Percentiles rank a stretch among this genome's conserved stretches.
Conservation (phyloP, 2,888 invertebrate species). For the Caenorhabditis doughertyi region DNA sequence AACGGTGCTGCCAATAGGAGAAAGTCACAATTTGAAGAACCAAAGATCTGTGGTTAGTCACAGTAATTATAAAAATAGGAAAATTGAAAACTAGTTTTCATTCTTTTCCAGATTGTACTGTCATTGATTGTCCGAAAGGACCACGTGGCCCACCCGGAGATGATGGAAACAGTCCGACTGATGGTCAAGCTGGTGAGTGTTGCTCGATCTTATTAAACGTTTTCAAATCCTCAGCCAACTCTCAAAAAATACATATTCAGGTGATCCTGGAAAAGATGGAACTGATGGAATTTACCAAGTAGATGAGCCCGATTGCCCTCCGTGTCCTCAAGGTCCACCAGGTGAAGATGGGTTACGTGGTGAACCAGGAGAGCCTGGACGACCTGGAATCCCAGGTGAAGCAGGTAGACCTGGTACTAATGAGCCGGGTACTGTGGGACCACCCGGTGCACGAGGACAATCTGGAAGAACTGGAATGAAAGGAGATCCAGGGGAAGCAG, state of each 20-base stretch:
- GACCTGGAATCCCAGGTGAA: conserved; percentile 67
- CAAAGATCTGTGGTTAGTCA: conserved; percentile 62
- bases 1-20: conserved; percentile 27
- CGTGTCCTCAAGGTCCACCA: conserved; percentile 69
- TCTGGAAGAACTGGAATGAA: conserved; percentile 62
- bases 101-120: conserved; percentile 65
- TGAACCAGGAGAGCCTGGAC: conserved; percentile 63
- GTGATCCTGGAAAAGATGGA: conserved; percentile 68
- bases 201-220: not conserved
- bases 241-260: not conserved
- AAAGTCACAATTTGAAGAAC: conserved; percentile 53
- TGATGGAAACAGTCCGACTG: conserved; percentile 66
- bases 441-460: conserved; percentile 66
- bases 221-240: not conserved
- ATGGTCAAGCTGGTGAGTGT: conserved; percentile 49
- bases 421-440: conserved; percentile 65
- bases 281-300: conserved; percentile 69
- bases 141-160: conserved; percentile 70
- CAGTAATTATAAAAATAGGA: conserved; percentile 13
- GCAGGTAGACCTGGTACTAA: conserved; percentile 67
- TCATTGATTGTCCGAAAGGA: conserved; percentile 69
- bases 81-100: not conserved
- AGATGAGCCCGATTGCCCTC: conserved; percentile 68
- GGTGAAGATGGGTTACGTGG: conserved; percentile 68
- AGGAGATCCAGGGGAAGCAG: conserved; percentile 68